Conservation (phyloP, 2,113 vertebrate species). For the Pollachius pollachius region DNA sequence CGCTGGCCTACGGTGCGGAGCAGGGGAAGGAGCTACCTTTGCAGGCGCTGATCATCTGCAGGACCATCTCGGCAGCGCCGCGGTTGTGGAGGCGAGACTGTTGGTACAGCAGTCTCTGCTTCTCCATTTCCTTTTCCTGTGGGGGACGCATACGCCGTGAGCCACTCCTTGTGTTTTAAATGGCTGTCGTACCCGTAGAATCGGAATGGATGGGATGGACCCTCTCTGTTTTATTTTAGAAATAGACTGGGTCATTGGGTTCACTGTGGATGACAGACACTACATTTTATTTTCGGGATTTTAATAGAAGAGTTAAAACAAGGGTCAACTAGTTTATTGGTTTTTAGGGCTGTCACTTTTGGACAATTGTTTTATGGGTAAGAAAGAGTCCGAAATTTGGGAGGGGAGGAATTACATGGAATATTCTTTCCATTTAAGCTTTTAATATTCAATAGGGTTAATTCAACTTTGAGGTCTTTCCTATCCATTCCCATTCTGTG, state of each 20-base stretch:
- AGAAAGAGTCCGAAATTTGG: too few relatives aligned
- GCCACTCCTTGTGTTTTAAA: not conserved
- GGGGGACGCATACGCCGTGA: constrained; percentile 29
- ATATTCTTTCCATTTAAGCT: too few relatives aligned
- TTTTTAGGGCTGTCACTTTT: too few relatives aligned
- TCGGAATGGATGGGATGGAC: constrained; percentile 31
- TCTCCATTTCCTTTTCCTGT: constrained; percentile 94
- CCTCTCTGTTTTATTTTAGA: not conserved
- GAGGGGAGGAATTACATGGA: too few relatives aligned
- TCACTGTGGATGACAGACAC: not conserved
- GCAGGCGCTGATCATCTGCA: constrained; percentile 95
- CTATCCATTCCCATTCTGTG: constrained; percentile 35
- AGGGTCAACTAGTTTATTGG: too few relatives aligned
- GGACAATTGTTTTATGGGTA: too few relatives aligned
- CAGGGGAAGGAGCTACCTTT: constrained; percentile 73
- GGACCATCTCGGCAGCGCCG: constrained; percentile 90
- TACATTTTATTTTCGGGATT: not conserved
- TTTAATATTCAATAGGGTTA: too few relatives aligned
- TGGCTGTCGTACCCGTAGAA: constrained; percentile 4
- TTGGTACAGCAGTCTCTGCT: constrained; percentile 88
- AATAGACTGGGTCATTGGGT: not conserved
- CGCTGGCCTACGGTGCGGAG: too few relatives aligned
- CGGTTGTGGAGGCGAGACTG: constrained; percentile 88
- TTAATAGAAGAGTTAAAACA: too few relatives aligned
- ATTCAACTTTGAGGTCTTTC: constrained; percentile 9